A percentile compares a stretch with the other conserved stretches of the same genome.
phyloP scores from a whole-genome alignment of 2,113 vertebrate species.

The Erpornis zantholeuca region DNA sequence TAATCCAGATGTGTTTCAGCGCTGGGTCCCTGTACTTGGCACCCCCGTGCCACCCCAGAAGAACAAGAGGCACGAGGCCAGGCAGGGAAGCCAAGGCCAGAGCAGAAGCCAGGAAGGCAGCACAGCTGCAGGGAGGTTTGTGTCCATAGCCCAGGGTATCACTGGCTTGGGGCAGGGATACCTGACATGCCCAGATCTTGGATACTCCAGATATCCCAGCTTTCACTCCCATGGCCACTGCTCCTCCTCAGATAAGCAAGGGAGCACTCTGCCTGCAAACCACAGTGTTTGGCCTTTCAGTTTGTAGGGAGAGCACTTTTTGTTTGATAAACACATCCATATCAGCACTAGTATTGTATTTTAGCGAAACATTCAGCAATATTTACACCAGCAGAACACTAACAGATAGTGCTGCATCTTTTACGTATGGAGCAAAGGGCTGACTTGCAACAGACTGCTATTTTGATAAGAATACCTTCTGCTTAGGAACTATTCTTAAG shows the following conservation, averaged over 20 bases:
- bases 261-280: neutral
- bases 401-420: constrained; percentile 33
- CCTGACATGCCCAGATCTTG: accelerated
- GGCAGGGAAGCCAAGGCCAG: too few relatives aligned
- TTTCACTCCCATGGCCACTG: neutral
- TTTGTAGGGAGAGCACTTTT: neutral
- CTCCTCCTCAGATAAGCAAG: neutral
- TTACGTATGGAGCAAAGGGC: constrained; percentile 14
- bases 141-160: neutral
- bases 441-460: constrained; percentile 50
- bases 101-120: neutral
- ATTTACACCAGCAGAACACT: constrained; percentile 14
- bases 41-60: too few relatives aligned
- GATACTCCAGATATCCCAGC: neutral
- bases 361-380: neutral
- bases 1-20: neutral
- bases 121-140: neutral
- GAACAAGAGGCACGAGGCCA: neutral
- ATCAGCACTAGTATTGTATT: neutral
- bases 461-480: constrained; percentile 58
- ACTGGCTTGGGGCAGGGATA: neutral
- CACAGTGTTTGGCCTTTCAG: neutral
- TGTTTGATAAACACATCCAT: neutral
- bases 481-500: constrained; percentile 36
- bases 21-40: accelerated